Evolutionary conservation across 2,888 invertebrate genomes (phyloP).

Genomic region (Rhabditoides inermis): DNA sequence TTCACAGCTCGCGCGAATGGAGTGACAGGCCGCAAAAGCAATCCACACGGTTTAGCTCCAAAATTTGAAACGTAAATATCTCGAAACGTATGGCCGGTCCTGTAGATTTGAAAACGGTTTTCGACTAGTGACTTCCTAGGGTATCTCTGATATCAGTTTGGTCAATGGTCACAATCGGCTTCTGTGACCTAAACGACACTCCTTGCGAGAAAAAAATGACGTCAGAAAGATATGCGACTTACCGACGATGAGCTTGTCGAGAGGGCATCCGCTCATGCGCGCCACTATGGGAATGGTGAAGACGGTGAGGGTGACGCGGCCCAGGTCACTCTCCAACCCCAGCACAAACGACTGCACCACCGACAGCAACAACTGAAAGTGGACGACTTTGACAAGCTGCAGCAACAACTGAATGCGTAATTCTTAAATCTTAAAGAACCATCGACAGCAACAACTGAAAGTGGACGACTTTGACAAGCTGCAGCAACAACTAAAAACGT

Average conservation of each 20-base stretch:
- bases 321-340: slow-evolving; percentile 53
- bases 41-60: too few relatives aligned
- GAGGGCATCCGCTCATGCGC: slow-evolving; percentile 55
- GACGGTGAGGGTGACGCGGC: slow-evolving; percentile 53
- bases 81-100: too few relatives aligned
- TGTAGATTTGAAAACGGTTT: too few relatives aligned
- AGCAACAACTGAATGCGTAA: slow-evolving; percentile 53
- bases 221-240: neutral
- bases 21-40: too few relatives aligned
- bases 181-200: too few relatives aligned
- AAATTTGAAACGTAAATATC: too few relatives aligned
- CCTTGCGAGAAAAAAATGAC: too few relatives aligned
- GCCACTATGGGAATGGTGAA: slow-evolving; percentile 58
- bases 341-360: slow-evolving; percentile 52
- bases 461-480: neutral
- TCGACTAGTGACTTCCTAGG: too few relatives aligned
- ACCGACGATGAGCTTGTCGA: slow-evolving; percentile 46
- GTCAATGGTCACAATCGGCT: too few relatives aligned
- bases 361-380: slow-evolving; percentile 12
- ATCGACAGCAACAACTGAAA: neutral
- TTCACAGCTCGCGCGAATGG: too few relatives aligned
- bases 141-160: too few relatives aligned
- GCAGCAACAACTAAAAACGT: neutral
- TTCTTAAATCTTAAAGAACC: slow-evolving; percentile 7
- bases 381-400: neutral